Evolutionary conservation across 2,797 vertebrate genomes (phyloP).

Genomic region (Bovichtus diacanthus): DNA sequence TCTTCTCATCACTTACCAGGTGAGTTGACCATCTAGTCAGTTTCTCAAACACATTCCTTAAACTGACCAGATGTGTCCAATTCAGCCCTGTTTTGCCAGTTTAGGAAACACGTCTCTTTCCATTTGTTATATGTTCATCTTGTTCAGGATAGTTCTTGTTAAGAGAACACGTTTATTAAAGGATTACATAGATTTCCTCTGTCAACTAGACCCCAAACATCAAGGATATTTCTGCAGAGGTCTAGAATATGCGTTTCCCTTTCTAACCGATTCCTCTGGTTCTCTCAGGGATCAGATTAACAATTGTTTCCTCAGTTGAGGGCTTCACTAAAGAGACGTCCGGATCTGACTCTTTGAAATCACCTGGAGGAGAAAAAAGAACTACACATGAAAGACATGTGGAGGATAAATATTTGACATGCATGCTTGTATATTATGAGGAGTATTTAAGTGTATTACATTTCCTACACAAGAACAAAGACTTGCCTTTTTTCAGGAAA

Average conservation of each 20-base stretch:
- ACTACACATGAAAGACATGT: neutral
- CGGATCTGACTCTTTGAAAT: neutral
- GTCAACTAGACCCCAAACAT: neutral
- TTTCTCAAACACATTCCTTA: conserved; percentile 1
- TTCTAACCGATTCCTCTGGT: neutral
- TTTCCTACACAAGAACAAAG: neutral
- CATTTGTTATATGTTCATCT: neutral
- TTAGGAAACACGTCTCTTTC: neutral
- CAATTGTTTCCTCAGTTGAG: neutral
- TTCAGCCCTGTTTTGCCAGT: neutral
- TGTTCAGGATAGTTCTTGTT: neutral
- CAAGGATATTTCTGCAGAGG: too few species aligned
- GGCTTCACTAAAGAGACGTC: neutral
- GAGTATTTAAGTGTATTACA: neutral
- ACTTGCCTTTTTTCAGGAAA: conserved; percentile 27
- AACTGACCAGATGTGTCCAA: neutral
- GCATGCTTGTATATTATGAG: neutral
- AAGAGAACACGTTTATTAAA: neutral
- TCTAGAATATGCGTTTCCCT: neutral
- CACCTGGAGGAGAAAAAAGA: conserved; percentile 8
- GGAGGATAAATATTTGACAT: neutral
- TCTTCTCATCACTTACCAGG: neutral
- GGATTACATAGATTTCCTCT: neutral
- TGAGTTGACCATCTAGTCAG: neutral
- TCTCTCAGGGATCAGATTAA: conserved; percentile 4